A percentile compares a stretch with the other conserved stretches of the same genome.
Evolutionary conservation across 2,888 invertebrate genomes (phyloP).

Genomic region (Proisotoma minuta): DNA sequence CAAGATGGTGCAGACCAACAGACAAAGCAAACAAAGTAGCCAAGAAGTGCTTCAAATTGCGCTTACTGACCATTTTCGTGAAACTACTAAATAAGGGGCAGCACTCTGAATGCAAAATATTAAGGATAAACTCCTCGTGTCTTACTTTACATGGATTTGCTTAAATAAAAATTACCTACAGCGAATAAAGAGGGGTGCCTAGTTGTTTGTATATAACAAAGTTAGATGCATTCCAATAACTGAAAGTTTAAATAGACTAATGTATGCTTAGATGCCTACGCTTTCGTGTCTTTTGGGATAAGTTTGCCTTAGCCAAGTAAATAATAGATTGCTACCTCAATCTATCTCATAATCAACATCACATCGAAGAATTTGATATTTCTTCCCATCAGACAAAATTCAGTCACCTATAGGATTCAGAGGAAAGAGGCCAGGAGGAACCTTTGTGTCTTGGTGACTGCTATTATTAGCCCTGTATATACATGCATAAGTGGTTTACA

Average conservation of each 20-base stretch:
- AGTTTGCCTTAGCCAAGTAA: neutral
- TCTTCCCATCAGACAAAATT: neutral
- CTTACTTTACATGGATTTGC: neutral
- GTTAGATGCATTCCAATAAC: neutral
- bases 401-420: slow-evolving; percentile 12
- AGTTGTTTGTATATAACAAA: neutral
- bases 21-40: too few species aligned
- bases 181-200: neutral
- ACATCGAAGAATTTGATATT: neutral
- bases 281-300: neutral
- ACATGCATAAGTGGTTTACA: neutral
- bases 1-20: too few species aligned
- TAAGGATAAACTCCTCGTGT: neutral
- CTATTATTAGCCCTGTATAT: neutral
- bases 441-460: slow-evolving; percentile 5
- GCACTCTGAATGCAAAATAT: neutral
- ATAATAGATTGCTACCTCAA: neutral
- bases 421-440: neutral
- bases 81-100: neutral
- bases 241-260: neutral
- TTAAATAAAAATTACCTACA: neutral
- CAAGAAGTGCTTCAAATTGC: too few species aligned
- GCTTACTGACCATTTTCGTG: too few species aligned
- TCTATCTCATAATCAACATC: neutral
- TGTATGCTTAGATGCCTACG: neutral